These are phyloP conservation scores for Aldabrachelys gigantea DNA, from an alignment of 2,113 vertebrate species.

Conservation along the genomic window DNA sequence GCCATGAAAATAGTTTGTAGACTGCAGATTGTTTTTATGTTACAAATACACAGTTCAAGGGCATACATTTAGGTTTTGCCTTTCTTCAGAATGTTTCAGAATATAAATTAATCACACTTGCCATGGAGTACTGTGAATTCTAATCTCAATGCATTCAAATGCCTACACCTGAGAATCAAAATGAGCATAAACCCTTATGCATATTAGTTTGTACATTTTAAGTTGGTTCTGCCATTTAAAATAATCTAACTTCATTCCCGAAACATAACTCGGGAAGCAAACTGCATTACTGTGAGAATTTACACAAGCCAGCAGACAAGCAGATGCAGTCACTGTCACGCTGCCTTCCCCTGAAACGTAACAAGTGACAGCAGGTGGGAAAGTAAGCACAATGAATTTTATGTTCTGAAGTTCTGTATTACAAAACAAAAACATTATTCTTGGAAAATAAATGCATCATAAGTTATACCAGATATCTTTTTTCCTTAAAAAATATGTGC, in stretches of 20 bases:
- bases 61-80: constrained; percentile 49
- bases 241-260: constrained; percentile 16
- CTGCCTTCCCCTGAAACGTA: constrained; percentile 19
- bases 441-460: constrained; percentile 32
- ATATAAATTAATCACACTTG: constrained; percentile 64
- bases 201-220: constrained; percentile 54
- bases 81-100: constrained; percentile 7
- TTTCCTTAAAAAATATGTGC: neutral
- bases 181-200: constrained; percentile 62
- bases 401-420: constrained; percentile 22
- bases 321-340: neutral
- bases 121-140: constrained; percentile 59
- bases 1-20: constrained; percentile 69
- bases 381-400: neutral
- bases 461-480: neutral
- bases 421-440: constrained; percentile 17
- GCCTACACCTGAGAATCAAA: constrained; percentile 47
- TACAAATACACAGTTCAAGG: constrained; percentile 67
- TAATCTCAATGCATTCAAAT: constrained; percentile 55
- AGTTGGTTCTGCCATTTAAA: constrained; percentile 56
- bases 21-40: constrained; percentile 59
- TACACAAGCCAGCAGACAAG: constrained; percentile 22
- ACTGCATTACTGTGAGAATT: neutral
- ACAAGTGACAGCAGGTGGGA: neutral
- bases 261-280: constrained; percentile 41